Base-by-base conservation (phyloP, 2,113 vertebrate genomes). In the Ornithorhynchus anatinus region DNA sequence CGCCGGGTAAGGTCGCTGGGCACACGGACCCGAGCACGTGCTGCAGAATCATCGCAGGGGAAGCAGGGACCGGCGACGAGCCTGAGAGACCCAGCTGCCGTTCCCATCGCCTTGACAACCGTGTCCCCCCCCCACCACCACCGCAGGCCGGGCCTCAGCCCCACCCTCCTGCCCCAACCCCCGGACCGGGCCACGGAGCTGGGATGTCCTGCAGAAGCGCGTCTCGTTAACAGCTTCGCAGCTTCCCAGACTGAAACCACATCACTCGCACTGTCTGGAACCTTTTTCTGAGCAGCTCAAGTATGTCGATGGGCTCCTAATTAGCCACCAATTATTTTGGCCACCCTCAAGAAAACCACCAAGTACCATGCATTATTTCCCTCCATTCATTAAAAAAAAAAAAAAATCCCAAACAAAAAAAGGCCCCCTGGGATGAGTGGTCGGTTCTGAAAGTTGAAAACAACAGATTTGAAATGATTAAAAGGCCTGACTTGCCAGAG, bases 251-350 rank as follows among this genome's bases (percentile, higher is more conserved):
- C 7, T 59, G 69, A 81, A 85, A 50, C 75, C 63, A 63, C 78
- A 81, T 77, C 80, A 81, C 23, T 79, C 35, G 45, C 39, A 40
- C 60, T 23, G 61, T 77, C 81, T 52, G 40, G 79, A 66, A 72
- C 63, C 59, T 75, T 83, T 69, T 59, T 58, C 11, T 23, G 17
- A n/a, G n/a, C n/a, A n/a, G n/a, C n/a, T n/a, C n/a, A 42, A 53
- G 39, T 56, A 79, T 71, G 73, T 74, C 72, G 83, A 69, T 79
- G 33, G 75, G 68, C 20, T 70, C 22, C n/a, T 70, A 77, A 72
- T 77, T 81, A 72, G 9, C 8, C 38, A 64, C 45, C 63, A 79
- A 45, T 79, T 79, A 83, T 77, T 81, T 72, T 44, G 69, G 10
- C 74, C 57, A 60, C 47, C 51, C 75, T 81, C 72, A 79, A 75